phyloP scores from a whole-genome alignment of 2,888 invertebrate species.

The Osmoderma eremita region DNA sequence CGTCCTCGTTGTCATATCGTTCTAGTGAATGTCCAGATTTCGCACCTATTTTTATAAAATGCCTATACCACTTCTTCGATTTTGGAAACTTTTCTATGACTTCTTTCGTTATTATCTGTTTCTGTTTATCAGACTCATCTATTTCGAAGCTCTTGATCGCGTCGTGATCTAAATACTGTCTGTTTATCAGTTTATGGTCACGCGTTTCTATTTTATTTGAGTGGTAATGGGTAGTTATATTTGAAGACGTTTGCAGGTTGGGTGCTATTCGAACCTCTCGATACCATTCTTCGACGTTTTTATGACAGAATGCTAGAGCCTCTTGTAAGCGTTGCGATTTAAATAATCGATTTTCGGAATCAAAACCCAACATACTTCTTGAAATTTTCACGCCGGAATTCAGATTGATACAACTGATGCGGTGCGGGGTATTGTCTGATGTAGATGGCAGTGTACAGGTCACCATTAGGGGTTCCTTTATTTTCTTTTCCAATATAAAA shows the following conservation, averaged over 20 bases:
- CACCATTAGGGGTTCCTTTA: constrained; percentile 73
- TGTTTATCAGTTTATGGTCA: constrained; percentile 43
- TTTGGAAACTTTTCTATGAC: constrained; percentile 65
- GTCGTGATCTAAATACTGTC: constrained; percentile 45
- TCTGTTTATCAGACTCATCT: constrained; percentile 44
- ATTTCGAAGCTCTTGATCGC: constrained; percentile 38
- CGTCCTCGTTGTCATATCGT: constrained; percentile 64
- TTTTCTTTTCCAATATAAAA: constrained; percentile 71
- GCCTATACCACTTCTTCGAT: constrained; percentile 74
- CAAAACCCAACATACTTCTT: constrained; percentile 71
- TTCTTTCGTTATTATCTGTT: constrained; percentile 58
- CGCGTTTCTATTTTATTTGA: constrained; percentile 23
- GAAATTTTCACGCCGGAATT: constrained; percentile 68
- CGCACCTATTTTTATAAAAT: constrained; percentile 67
- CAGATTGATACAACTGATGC: constrained; percentile 67
- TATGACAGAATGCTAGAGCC: constrained; percentile 73
- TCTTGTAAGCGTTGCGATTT: constrained; percentile 73
- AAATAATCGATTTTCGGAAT: constrained; percentile 72
- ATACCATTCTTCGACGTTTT: constrained; percentile 73
- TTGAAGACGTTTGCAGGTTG: constrained; percentile 50
- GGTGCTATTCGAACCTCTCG: constrained; percentile 66
- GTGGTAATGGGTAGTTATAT: constrained; percentile 21
- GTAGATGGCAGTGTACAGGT: constrained; percentile 72
- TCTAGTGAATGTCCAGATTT: constrained; percentile 59
- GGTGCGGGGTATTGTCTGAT: constrained; percentile 64